Evolutionary conservation across 2,797 vertebrate species (phyloP), one percentile per base, ranked within the genome.

Genomic region (Dipus sagitta): DNA sequence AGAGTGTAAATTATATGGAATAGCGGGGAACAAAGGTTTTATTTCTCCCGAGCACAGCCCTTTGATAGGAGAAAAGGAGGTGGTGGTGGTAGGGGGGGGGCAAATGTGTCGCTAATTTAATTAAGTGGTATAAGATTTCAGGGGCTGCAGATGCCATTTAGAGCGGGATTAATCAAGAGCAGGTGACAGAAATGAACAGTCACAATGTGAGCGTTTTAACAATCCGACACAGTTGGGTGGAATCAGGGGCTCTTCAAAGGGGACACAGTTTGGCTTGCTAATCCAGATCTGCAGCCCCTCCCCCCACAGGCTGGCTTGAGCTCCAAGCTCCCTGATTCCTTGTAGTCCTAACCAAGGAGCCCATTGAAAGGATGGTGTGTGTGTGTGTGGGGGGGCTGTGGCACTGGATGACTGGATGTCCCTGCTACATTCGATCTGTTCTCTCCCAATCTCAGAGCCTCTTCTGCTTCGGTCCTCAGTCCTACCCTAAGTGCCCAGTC

Each of bases 71-170:
- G 98, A 98, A 98, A 32, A 47, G 47, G 47, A 47, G 8, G 47
- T 47, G 47, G 95, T n/a, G n/a, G n/a, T n/a, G n/a, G n/a, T n/a
- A n/a, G n/a, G n/a, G 97, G 97, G 98, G 98, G 98, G 98, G 98
- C 98, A 98, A 98, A 98, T 98, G 98, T 98, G 98, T 98, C 93
- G 97, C 98, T 99, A 98, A 99, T 99, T 99, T 98, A 98, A 99
- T 99, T 98, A 98, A 98, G 98, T 97, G 94, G 97, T 97, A 97
- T 98, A 98, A 97, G 97, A 98, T 98, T 98, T 98, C 98, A 97
- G 94, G 97, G 98, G 97, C 97, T 96, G 96, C 97, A 98, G 98
- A 98, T 98, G 97, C 98, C 97, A 97, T 98, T 98, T 97, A 98
- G 98, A 97, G 94, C 68, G 95, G 97, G 98, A 98, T 98, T 98